Percentiles rank a stretch among this genome's conserved stretches.
phyloP scores from a whole-genome alignment of 1,140 invertebrate species.

The Agrypnia vestita region DNA sequence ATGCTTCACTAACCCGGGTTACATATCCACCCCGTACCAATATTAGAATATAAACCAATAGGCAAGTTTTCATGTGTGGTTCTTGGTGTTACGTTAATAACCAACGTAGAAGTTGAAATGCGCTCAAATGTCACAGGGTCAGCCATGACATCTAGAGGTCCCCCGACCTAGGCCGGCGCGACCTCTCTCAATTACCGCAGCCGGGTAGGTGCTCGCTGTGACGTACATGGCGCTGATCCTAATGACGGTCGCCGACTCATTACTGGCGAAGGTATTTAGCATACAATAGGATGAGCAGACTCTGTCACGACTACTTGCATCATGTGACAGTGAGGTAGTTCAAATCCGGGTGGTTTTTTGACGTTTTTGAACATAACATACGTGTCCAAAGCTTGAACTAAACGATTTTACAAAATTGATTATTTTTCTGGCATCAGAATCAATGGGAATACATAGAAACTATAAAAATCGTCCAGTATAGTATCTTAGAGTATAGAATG shows the following conservation, averaged over 20 bases:
- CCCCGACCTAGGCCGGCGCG: conserved; percentile 6
- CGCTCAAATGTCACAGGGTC: conserved; percentile 15
- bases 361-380: too few species aligned
- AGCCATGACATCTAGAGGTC: neutral
- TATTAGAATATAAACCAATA: too few species aligned
- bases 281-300: conserved; percentile 41
- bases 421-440: too few species aligned
- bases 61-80: too few species aligned
- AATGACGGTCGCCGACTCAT: conserved; percentile 27
- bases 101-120: neutral
- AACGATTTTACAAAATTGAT: too few species aligned
- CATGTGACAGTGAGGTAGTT: neutral
- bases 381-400: too few species aligned
- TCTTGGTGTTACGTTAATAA: too few species aligned
- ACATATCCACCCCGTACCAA: too few species aligned
- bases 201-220: neutral
- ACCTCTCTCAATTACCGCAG: conserved; percentile 23
- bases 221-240: conserved; percentile 10
- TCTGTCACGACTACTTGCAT: conserved; percentile 30
- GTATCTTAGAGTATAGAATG: too few species aligned
- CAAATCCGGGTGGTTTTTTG: neutral
- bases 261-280: conserved; percentile 38
- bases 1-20: too few species aligned
- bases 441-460: too few species aligned
- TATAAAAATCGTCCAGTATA: too few species aligned